These are phyloP conservation scores for Bombus breviceps DNA, from an alignment of 1,140 invertebrate species.

Conservation along the genomic window DNA sequence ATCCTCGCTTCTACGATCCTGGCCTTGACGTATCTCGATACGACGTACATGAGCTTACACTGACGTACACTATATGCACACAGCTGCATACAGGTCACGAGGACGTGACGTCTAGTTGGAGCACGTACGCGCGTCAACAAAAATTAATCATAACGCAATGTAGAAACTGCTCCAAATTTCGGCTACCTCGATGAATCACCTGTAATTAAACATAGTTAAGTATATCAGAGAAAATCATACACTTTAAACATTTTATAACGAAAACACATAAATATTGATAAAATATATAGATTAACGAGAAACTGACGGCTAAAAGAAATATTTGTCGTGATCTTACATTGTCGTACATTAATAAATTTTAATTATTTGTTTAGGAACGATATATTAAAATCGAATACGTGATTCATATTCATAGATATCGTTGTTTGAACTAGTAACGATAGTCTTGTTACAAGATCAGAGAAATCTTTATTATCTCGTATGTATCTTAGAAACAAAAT, in stretches of 20 bases:
- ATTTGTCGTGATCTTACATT: not conserved
- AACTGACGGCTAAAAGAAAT: not conserved
- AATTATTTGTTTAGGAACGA: not conserved
- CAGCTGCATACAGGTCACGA: conserved; percentile 25
- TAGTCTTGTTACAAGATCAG: not conserved
- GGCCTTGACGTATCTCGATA: conserved; percentile 44
- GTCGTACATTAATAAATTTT: not conserved
- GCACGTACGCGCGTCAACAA: conserved; percentile 25
- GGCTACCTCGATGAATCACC: conserved; percentile 17
- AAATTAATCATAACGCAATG: conserved; percentile 1
- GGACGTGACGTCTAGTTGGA: conserved; percentile 21
- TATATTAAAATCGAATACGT: not conserved
- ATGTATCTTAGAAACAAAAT: not conserved
- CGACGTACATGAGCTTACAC: not conserved
- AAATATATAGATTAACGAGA: not conserved
- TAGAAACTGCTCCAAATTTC: conserved; percentile 1
- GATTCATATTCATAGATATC: not conserved
- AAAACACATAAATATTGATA: not conserved
- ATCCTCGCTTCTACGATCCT: conserved; percentile 1
- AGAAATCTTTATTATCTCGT: not conserved
- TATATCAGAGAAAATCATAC: not conserved
- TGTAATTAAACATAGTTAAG: not conserved
- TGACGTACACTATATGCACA: conserved; percentile 8
- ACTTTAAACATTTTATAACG: no score
- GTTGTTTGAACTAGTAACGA: not conserved